A percentile compares a stretch with the other conserved stretches of the same genome.
Conservation (phyloP, 1,140 invertebrate species). For the Listronotus oregonensis region DNA sequence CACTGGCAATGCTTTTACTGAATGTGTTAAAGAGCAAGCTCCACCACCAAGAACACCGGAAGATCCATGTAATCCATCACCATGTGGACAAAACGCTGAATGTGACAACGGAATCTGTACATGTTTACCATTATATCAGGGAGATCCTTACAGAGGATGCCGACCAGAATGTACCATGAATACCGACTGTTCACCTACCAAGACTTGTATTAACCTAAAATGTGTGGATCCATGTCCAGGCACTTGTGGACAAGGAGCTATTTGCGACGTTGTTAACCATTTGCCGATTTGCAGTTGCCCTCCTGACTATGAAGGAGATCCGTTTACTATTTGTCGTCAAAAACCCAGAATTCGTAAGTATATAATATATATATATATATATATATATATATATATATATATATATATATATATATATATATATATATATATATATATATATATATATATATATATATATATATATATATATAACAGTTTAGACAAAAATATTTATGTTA, state of each 20-base stretch:
- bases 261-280: constrained; percentile 81
- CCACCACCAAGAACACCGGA: constrained; percentile 38
- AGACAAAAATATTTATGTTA: no score
- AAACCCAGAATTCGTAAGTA: constrained; percentile 53
- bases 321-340: constrained; percentile 65
- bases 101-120: constrained; percentile 67
- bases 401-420: no score
- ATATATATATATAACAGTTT: no score
- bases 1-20: constrained; percentile 74
- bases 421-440: no score
- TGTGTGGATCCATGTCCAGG: constrained; percentile 79
- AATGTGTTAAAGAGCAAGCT: constrained; percentile 60
- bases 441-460: no score
- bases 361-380: constrained; percentile 2
- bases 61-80: constrained; percentile 64
- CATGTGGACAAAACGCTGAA: constrained; percentile 67
- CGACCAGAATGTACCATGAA: constrained; percentile 84
- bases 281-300: constrained; percentile 73
- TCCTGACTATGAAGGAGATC: constrained; percentile 71
- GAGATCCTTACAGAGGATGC: constrained; percentile 69
- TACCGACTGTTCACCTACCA: constrained; percentile 76
- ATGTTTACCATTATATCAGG: constrained; percentile 68
- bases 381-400: no score
- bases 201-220: constrained; percentile 75
- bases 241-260: constrained; percentile 73